Conservation (phyloP, 1,140 invertebrate species). For the Hydropsyche tenuis region DNA sequence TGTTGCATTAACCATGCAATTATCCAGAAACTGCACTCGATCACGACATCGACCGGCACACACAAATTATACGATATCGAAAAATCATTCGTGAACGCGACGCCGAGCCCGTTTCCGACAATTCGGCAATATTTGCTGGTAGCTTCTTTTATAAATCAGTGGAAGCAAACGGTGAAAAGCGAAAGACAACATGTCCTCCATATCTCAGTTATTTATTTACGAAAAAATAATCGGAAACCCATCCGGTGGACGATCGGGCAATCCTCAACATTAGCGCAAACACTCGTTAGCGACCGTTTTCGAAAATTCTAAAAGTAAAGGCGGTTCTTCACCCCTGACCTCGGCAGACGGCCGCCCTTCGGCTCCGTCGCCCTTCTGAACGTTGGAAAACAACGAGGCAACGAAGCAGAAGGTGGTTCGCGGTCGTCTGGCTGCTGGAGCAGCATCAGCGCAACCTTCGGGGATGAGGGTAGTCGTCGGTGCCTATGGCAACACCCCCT, state of each 20-base stretch:
- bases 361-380: conserved; percentile 36
- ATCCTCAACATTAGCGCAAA: too few species aligned
- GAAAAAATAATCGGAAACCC: too few species aligned
- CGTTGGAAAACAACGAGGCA: conserved; percentile 29
- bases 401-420: not conserved
- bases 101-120: conserved; percentile 45
- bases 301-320: too few species aligned
- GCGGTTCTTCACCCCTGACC: conserved; percentile 22
- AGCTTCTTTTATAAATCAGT: conserved; percentile 49
- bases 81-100: not conserved
- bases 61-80: too few species aligned
- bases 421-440: not conserved
- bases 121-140: conserved; percentile 49
- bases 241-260: too few species aligned
- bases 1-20: too few species aligned
- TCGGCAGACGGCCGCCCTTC: conserved; percentile 14
- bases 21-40: too few species aligned
- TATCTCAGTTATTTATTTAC: conserved; percentile 34
- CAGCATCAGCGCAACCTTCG: too few species aligned
- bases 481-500: conserved; percentile 38
- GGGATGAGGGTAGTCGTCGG: not conserved
- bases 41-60: too few species aligned
- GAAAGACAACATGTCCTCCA: conserved; percentile 35
- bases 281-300: too few species aligned
- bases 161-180: conserved; percentile 46